These are phyloP conservation scores for Pinna nobilis DNA, from an alignment of 1,140 invertebrate genomes.

Conservation along the genomic window DNA sequence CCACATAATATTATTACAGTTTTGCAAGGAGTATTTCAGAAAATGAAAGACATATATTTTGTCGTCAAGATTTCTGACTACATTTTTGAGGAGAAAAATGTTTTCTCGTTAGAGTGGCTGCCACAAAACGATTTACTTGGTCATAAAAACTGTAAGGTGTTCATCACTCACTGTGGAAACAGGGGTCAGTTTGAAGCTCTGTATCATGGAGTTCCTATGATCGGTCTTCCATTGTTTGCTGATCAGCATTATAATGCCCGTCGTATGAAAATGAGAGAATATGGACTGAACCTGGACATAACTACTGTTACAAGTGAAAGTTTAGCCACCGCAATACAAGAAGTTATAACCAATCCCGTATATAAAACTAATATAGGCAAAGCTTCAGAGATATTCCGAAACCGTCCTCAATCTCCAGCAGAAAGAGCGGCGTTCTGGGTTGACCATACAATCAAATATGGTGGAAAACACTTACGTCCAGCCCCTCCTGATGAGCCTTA, in stretches of 20 bases:
- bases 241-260: constrained; percentile 79
- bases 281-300: constrained; percentile 44
- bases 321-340: constrained; percentile 31
- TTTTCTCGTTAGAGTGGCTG: constrained; percentile 49
- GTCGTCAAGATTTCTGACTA: constrained; percentile 34
- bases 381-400: constrained; percentile 53
- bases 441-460: constrained; percentile 61
- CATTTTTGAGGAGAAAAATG: constrained; percentile 28
- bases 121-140: constrained; percentile 69
- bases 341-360: constrained; percentile 40
- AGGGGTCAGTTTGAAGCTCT: constrained; percentile 55
- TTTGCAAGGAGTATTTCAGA: constrained; percentile 35
- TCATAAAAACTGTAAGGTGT: constrained; percentile 76
- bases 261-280: constrained; percentile 33
- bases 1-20: constrained; percentile 28
- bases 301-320: constrained; percentile 18
- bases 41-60: constrained; percentile 22
- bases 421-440: constrained; percentile 55
- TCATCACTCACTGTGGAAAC: constrained; percentile 59
- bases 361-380: constrained; percentile 50
- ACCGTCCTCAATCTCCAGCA: constrained; percentile 40
- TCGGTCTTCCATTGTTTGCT: constrained; percentile 83
- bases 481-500: constrained; percentile 45
- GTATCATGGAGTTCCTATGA: constrained; percentile 57
- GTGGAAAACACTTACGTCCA: constrained; percentile 55